These are phyloP conservation scores for Pycnonotus jocosus DNA, from an alignment of 2,113 vertebrate genomes.

Conservation along the genomic window DNA sequence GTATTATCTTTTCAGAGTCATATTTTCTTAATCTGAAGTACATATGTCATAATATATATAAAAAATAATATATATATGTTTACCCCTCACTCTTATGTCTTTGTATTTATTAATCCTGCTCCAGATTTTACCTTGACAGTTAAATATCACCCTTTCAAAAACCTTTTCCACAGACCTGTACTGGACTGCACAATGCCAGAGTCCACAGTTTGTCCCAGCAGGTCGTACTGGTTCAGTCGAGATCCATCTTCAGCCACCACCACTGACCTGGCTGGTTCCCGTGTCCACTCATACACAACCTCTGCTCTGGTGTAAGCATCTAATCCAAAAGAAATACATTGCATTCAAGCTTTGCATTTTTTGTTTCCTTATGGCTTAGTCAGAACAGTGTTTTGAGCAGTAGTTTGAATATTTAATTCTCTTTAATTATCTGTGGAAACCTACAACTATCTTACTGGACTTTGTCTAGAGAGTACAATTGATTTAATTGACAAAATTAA, in stretches of 20 bases:
- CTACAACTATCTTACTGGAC: not conserved
- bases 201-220: slow-evolving; percentile 93
- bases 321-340: slow-evolving; percentile 50
- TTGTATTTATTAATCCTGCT: not conserved
- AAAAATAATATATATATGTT: not conserved
- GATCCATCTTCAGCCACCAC: slow-evolving; percentile 97
- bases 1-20: not conserved
- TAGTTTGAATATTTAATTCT: not conserved
- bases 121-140: not conserved
- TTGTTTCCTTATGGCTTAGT: not conserved
- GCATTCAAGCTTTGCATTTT: not conserved
- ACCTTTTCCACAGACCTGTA: slow-evolving; percentile 77
- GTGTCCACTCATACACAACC: slow-evolving; percentile 95
- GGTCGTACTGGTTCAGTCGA: slow-evolving; percentile 94
- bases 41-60: not conserved
- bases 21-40: not conserved
- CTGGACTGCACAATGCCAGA: slow-evolving; percentile 97
- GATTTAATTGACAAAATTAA: not conserved
- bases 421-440: not conserved
- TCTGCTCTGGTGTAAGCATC: slow-evolving; percentile 97
- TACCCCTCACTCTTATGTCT: not conserved
- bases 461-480: not conserved
- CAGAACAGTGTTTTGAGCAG: not conserved
- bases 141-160: not conserved
- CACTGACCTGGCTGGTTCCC: slow-evolving; percentile 90